Evolutionary conservation across 2,797 vertebrate genomes (phyloP).

Genomic region (Danio jaintianensis): DNA sequence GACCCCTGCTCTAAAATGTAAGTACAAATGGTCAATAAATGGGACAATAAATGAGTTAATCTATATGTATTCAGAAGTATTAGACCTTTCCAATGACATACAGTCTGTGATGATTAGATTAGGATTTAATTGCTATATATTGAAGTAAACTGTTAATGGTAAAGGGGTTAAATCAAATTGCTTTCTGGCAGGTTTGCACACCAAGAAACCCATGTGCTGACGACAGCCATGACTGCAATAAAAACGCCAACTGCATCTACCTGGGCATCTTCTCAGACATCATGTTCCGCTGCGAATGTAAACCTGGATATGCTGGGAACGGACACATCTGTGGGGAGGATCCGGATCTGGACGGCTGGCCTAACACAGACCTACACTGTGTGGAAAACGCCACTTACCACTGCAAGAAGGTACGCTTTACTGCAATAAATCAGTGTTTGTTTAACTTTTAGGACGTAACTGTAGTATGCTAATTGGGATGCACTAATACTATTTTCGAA

Average conservation of each 20-base stretch:
- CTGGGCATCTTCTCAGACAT: constrained; percentile 93
- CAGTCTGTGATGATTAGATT: too few species aligned
- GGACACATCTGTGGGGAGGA: constrained; percentile 97
- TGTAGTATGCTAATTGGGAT: too few species aligned
- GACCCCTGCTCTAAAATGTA: too few species aligned
- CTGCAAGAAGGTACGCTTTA: constrained; percentile 90
- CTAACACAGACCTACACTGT: constrained; percentile 89
- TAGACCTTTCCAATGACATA: not conserved
- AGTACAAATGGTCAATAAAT: too few species aligned
- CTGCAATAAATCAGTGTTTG: too few species aligned
- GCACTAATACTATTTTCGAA: too few species aligned
- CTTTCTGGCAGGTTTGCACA: constrained; percentile 85
- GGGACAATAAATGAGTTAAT: too few species aligned
- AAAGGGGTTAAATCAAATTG: too few species aligned
- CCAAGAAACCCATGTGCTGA: constrained; percentile 95
- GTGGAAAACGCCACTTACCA: constrained; percentile 99
- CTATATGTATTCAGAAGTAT: too few species aligned
- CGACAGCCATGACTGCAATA: constrained; percentile 94
- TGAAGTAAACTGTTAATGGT: too few species aligned
- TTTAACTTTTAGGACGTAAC: too few species aligned
- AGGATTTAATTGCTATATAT: too few species aligned
- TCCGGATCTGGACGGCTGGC: constrained; percentile 96
- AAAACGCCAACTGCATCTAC: constrained; percentile 96
- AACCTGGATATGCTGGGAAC: constrained; percentile 96
- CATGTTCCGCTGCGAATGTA: constrained; percentile 98